Evolutionary conservation across 1,140 invertebrate species (phyloP).

Genomic region (Aphelenchoides fujianensis): DNA sequence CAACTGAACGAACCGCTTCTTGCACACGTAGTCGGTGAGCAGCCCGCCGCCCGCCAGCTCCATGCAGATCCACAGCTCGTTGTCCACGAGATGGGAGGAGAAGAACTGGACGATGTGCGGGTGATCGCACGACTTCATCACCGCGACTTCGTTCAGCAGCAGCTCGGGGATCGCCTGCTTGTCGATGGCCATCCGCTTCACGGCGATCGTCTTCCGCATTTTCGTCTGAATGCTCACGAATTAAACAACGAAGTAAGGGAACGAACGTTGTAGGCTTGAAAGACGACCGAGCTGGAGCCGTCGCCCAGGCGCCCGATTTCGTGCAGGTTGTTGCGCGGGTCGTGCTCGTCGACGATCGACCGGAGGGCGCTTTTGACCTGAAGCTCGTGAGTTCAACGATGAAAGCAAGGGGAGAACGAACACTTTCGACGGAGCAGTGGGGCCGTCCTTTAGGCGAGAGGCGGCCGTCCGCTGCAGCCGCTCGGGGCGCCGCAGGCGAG

Average conservation of each 20-base stretch:
- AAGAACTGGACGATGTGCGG: conserved; percentile 81
- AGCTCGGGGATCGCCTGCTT: conserved; percentile 94
- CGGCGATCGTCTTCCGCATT: conserved; percentile 79
- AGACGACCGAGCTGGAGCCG: conserved; percentile 97
- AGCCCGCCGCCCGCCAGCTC: conserved; percentile 96
- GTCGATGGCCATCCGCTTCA: conserved; percentile 97
- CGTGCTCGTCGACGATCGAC: conserved; percentile 90
- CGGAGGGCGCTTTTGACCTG: conserved; percentile 89
- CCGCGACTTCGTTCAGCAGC: conserved; percentile 98
- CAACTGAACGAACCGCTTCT: conserved; percentile 62
- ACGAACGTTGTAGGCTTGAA: conserved; percentile 80
- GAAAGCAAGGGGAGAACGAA: background rate
- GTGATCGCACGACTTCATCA: conserved; percentile 98
- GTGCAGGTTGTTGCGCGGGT: conserved; percentile 84
- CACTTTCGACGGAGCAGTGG: conserved; percentile 7
- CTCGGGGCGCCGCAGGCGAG: background rate
- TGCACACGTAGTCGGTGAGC: conserved; percentile 90
- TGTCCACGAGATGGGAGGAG: conserved; percentile 81
- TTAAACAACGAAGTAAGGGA: conserved; percentile 57
- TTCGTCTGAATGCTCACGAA: conserved; percentile 33
- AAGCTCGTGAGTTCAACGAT: background rate
- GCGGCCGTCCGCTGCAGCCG: background rate
- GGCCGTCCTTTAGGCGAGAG: conserved; percentile 8
- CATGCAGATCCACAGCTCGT: conserved; percentile 96
- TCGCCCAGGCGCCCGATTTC: conserved; percentile 96